Conservation (phyloP, 2,113 vertebrate species). For the Salvelinus namaycush region DNA sequence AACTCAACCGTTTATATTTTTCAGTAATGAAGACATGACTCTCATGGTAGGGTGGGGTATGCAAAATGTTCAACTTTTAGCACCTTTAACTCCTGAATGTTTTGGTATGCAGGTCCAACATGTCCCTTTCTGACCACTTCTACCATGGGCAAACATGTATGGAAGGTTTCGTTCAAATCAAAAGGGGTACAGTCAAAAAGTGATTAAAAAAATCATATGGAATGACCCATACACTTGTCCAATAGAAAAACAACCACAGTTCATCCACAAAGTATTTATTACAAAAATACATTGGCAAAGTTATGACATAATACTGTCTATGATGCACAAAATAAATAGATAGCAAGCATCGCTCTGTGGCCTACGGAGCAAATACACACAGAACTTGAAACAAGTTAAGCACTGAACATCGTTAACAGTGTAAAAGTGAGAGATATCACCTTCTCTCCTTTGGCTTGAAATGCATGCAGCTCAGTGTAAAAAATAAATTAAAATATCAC, state of each 20-base stretch:
- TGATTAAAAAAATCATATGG: too few species aligned
- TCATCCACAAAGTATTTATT: slow-evolving; percentile 78
- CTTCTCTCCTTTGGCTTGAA: slow-evolving; percentile 72
- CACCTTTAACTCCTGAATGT: too few species aligned
- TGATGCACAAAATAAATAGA: slow-evolving; percentile 90
- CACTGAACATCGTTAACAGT: slow-evolving; percentile 64
- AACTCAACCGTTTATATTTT: too few species aligned
- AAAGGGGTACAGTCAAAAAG: too few species aligned
- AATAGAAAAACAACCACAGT: background rate
- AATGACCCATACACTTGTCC: too few species aligned
- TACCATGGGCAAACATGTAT: too few species aligned
- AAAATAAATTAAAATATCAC: slow-evolving; percentile 69
- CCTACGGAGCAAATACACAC: slow-evolving; percentile 74
- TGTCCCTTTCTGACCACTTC: too few species aligned
- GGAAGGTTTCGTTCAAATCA: too few species aligned
- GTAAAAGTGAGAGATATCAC: slow-evolving; percentile 61
- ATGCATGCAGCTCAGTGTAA: slow-evolving; percentile 76
- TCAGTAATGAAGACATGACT: too few species aligned
- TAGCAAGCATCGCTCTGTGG: slow-evolving; percentile 79
- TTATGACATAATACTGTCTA: slow-evolving; percentile 84
- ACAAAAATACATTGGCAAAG: slow-evolving; percentile 93
- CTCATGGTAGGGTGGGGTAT: too few species aligned
- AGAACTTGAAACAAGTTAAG: slow-evolving; percentile 59
- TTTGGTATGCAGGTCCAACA: too few species aligned
- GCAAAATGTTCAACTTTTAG: too few species aligned